Base-by-base conservation (phyloP, 2,888 invertebrate genomes). In the Embidobia sp. region DNA sequence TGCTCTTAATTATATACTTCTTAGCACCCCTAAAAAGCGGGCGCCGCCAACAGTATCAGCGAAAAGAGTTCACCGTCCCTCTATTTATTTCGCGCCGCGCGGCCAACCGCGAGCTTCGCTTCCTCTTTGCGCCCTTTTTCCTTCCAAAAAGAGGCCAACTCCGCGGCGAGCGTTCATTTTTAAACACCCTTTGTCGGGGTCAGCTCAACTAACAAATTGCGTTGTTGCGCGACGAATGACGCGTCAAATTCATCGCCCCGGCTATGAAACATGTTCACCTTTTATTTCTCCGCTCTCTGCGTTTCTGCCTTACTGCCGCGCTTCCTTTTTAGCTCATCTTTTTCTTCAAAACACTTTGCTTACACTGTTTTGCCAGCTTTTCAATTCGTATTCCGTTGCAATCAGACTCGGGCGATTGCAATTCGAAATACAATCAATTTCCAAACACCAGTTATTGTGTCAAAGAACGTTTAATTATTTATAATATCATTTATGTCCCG, bases 1-100 rank as follows among this genome's bases (percentile, higher is more conserved):
- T 44, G 53, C 59, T 67, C 61, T 74, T 74, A 74, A 74, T 74
- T 53, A 74, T 61, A 61, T 61, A 51, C 53, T 64, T 55, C 49
- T 74, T 59, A 49, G 59, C 51, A 29, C 66, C 51, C 42, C 33
- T 29, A 59, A 51, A 61, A 61, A 53, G 35, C 42, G 35, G 59
- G 27, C 67, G 48, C 67, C 57, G 26, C 57, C 29, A 37, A 37
- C 40, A 15, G 31, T 40, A 22, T 29, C 46, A 57, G 10, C 44
- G 57, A 48, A 35, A 46, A 33, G 35, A 46, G 46, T 66, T 55
- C 46, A 42, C 29, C 40, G 42, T 7, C 51, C 33, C 44, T 53
- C 31, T 46, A 48, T 57, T 69, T 57, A 69, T 69, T 57, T 57
- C 55, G 44, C 69, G 7, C 29, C 10, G 42, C 11, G 49, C 22